Evolutionary conservation across 2,888 invertebrate genomes (phyloP).

Genomic region (Caenorhabditis imperialis): DNA sequence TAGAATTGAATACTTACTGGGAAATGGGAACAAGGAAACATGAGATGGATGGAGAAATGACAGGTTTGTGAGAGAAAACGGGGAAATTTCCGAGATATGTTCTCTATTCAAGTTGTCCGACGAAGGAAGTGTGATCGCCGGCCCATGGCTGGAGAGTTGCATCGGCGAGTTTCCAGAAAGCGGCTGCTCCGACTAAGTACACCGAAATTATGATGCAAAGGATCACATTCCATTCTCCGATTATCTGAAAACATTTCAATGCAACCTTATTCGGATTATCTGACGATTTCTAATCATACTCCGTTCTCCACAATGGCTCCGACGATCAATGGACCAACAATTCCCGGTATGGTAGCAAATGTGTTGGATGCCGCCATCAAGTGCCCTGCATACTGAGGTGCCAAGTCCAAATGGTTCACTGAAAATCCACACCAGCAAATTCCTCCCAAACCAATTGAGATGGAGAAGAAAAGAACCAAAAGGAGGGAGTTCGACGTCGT

Average conservation of each 20-base stretch:
- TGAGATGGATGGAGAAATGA: neutral
- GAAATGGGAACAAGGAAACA: no score
- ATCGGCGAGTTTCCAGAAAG: constrained; percentile 88
- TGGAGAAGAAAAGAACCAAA: constrained; percentile 87
- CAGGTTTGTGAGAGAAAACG: constrained; percentile 4
- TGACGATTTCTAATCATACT: no score
- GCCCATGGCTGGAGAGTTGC: constrained; percentile 89
- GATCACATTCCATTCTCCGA: constrained; percentile 88
- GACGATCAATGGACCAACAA: constrained; percentile 89
- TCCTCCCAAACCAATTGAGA: constrained; percentile 90
- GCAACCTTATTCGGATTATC: neutral
- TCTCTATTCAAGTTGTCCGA: constrained; percentile 60
- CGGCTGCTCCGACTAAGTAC: constrained; percentile 87
- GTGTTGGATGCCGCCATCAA: constrained; percentile 94
- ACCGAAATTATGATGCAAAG: constrained; percentile 89
- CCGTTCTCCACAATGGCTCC: constrained; percentile 86
- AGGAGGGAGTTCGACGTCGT: constrained; percentile 84
- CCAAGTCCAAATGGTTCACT: constrained; percentile 88
- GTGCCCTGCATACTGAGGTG: constrained; percentile 91
- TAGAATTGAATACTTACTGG: neutral
- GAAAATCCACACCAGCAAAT: constrained; percentile 92
- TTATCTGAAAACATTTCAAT: constrained; percentile 81
- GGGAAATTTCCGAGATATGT: constrained; percentile 22
- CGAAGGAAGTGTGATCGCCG: constrained; percentile 64
- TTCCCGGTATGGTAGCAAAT: constrained; percentile 91